Conservation (phyloP, 2,113 vertebrate genomes). For the Perca schrenkii region DNA sequence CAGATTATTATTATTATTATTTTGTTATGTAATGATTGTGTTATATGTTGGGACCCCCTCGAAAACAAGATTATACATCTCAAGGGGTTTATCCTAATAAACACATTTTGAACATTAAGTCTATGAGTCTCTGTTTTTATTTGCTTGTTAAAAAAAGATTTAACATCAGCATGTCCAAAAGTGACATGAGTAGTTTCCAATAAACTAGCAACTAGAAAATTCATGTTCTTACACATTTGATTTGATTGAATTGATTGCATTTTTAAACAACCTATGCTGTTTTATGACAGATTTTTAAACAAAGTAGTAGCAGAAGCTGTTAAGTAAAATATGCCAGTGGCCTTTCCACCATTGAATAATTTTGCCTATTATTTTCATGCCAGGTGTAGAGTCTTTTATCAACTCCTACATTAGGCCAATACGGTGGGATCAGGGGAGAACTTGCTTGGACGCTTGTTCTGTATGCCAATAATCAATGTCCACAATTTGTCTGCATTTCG, state of each 20-base stretch:
- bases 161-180: not conserved
- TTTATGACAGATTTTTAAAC: slow-evolving; percentile 12
- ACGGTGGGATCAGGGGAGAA: no score
- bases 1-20: no score
- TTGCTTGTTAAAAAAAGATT: not conserved
- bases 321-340: not conserved
- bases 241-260: not conserved
- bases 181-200: not conserved
- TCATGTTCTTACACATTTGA: not conserved
- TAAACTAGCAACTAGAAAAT: not conserved
- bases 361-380: slow-evolving; percentile 19
- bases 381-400: not conserved
- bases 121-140: not conserved
- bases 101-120: not conserved
- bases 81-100: no score
- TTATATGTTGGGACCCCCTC: no score
- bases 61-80: no score
- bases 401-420: no score
- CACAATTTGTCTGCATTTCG: no score
- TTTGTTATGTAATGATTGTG: no score
- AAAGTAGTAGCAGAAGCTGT: not conserved
- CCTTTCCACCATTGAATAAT: slow-evolving; percentile 13
- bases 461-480: no score
- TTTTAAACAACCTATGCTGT: not conserved
- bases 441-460: no score